A percentile compares a stretch with the other conserved stretches of the same genome.
These are phyloP conservation scores for Ostrea edulis DNA, from an alignment of 1,140 invertebrate genomes.

Conservation along the genomic window DNA sequence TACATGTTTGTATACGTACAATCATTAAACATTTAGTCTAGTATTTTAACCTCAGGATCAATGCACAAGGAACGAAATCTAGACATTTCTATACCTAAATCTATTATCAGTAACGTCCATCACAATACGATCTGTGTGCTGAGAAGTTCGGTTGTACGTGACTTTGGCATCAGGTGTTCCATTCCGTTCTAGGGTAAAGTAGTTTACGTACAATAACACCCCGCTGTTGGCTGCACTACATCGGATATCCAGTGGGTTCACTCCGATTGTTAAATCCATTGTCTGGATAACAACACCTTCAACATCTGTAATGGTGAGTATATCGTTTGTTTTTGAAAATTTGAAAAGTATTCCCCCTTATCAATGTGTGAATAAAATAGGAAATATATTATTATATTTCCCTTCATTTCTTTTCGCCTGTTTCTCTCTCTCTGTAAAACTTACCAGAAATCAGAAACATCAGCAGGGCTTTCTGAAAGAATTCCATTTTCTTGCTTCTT, in stretches of 20 bases:
- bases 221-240: slow-evolving; percentile 8
- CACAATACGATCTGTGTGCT: not conserved
- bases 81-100: not conserved
- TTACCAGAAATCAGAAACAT: not conserved
- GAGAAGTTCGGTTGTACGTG: not conserved
- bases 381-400: no score
- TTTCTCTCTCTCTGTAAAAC: not conserved
- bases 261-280: not conserved
- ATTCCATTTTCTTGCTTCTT: not conserved
- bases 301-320: not conserved
- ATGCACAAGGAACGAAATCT: not conserved
- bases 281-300: slow-evolving; percentile 7
- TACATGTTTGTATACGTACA: no score
- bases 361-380: not conserved
- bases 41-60: not conserved
- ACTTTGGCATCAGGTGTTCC: not conserved
- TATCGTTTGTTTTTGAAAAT: not conserved
- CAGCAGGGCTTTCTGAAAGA: not conserved
- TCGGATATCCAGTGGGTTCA: not conserved
- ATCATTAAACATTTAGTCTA: not conserved
- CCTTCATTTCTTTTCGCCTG: no score
- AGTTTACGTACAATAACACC: not conserved
- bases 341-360: not conserved
- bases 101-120: not conserved
- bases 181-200: not conserved